Evolutionary conservation across 2,888 invertebrate genomes (phyloP).

Genomic region (Scelioninae gen. 1): DNA sequence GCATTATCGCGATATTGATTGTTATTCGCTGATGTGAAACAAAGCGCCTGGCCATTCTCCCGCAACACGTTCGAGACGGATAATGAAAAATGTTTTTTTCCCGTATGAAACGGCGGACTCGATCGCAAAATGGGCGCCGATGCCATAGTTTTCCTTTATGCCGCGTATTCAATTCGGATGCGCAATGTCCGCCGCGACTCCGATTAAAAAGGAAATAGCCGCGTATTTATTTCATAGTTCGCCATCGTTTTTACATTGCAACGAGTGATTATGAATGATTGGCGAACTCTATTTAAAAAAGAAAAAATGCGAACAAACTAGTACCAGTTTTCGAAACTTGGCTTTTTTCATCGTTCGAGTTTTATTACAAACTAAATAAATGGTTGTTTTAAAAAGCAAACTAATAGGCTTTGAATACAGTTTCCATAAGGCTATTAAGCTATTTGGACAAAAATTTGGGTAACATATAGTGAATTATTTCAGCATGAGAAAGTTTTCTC

Average conservation of each 20-base stretch:
- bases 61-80: constrained; percentile 48
- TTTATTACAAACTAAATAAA: constrained; percentile 5
- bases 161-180: constrained; percentile 33
- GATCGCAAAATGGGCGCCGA: constrained; percentile 47
- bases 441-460: neutral
- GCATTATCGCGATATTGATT: constrained; percentile 64
- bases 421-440: constrained; percentile 11
- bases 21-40: constrained; percentile 60
- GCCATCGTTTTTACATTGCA: constrained; percentile 30
- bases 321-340: constrained; percentile 23
- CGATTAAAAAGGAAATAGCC: constrained; percentile 36
- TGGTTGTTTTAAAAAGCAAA: neutral
- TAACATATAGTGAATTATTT: no score
- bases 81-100: constrained; percentile 59
- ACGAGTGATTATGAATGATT: constrained; percentile 27
- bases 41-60: constrained; percentile 52
- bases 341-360: constrained; percentile 10
- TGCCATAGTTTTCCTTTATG: constrained; percentile 50
- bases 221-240: constrained; percentile 39
- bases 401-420: neutral
- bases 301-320: constrained; percentile 18
- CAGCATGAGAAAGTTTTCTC: no score
- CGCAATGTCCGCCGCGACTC: constrained; percentile 15
- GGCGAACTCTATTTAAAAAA: constrained; percentile 16
- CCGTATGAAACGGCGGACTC: constrained; percentile 18